These are phyloP conservation scores for Parnassius apollo DNA, from an alignment of 2,888 invertebrate species.

Conservation along the genomic window DNA sequence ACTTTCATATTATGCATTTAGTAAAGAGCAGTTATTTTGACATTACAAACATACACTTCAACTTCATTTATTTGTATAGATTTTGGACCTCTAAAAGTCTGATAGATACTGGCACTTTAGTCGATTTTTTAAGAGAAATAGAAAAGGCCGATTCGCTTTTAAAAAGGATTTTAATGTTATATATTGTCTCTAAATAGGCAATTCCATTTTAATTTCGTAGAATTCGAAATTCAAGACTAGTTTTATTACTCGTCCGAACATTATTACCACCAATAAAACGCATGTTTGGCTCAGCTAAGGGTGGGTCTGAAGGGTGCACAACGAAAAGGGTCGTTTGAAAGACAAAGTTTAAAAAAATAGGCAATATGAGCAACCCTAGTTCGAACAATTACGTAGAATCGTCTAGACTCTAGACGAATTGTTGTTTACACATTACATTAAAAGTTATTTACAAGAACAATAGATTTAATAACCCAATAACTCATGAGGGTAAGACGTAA, in stretches of 20 bases:
- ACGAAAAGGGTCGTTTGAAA: slow-evolving; percentile 9
- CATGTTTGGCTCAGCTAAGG: slow-evolving; percentile 21
- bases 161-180: no score
- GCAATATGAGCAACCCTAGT: not conserved
- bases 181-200: not conserved
- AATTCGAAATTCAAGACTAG: slow-evolving; percentile 26
- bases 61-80: no score
- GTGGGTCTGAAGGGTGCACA: slow-evolving; percentile 16
- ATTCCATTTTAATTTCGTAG: slow-evolving; percentile 16
- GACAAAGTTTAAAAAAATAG: slow-evolving; percentile 12
- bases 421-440: slow-evolving; percentile 1
- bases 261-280: slow-evolving; percentile 25
- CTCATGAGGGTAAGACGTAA: slow-evolving; percentile 4
- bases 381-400: not conserved
- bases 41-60: no score
- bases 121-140: no score
- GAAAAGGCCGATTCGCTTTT: no score
- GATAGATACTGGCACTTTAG: no score
- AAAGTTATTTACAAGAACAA: not conserved
- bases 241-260: slow-evolving; percentile 22
- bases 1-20: no score
- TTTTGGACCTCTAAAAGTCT: no score
- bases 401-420: slow-evolving; percentile 8
- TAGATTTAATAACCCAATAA: slow-evolving; percentile 14
- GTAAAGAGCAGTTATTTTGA: no score